phyloP scores from a whole-genome alignment of 2,113 vertebrate species.

The Lonchura striata region DNA sequence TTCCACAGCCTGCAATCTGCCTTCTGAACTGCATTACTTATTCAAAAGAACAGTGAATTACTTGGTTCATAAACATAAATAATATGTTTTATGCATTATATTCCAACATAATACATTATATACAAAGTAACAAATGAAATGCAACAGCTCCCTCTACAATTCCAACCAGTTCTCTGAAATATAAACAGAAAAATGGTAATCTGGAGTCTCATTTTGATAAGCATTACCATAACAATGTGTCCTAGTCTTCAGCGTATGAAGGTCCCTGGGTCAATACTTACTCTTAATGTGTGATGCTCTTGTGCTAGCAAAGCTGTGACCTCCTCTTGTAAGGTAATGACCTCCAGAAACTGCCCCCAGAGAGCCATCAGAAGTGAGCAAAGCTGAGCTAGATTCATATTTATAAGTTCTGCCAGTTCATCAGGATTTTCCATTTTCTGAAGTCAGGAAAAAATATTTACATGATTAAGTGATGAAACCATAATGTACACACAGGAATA shows the following conservation, averaged over 20 bases:
- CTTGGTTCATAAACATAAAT: neutral
- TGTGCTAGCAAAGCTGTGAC: conserved; percentile 85
- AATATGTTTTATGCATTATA: neutral
- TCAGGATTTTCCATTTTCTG: conserved; percentile 93
- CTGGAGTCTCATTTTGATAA: neutral
- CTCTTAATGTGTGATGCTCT: conserved; percentile 92
- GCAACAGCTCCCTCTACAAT: neutral
- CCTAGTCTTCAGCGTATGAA: neutral
- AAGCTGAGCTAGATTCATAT: conserved; percentile 98
- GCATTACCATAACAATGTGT: neutral
- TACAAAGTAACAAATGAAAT: neutral
- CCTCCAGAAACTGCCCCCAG: conserved; percentile 96
- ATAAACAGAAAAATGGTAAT: neutral
- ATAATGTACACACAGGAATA: neutral
- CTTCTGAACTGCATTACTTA: neutral
- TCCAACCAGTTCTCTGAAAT: neutral
- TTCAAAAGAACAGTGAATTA: neutral
- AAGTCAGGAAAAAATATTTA: conserved; percentile 45
- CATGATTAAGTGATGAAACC: neutral
- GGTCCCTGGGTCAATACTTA: conserved; percentile 66
- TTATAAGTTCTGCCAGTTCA: conserved; percentile 95
- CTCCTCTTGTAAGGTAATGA: conserved; percentile 89
- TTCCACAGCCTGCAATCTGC: neutral
- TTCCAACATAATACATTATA: neutral
- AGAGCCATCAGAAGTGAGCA: conserved; percentile 98